Evolutionary conservation across 1,140 invertebrate species (phyloP).

Genomic region (Penaeus indicus): DNA sequence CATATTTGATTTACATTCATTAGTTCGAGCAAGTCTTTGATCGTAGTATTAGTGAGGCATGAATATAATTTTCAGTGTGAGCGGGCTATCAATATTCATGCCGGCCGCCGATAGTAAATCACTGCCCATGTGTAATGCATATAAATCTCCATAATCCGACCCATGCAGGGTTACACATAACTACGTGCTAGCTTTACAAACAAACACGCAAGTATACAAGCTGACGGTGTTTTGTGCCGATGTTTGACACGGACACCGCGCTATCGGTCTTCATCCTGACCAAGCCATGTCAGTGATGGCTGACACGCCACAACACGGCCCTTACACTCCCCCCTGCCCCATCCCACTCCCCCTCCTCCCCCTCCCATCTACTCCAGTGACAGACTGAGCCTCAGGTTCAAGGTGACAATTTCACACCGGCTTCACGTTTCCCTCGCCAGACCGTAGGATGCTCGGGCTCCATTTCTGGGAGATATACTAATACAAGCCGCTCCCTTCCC

Average conservation of each 20-base stretch:
- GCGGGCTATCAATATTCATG: conserved; percentile 36
- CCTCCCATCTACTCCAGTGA: too few species aligned
- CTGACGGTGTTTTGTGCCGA: too few species aligned
- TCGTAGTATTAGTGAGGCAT: conserved; percentile 3
- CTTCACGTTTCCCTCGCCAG: conserved; percentile 13
- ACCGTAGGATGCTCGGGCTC: not conserved
- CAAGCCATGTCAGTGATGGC: too few species aligned
- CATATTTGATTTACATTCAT: conserved; percentile 37
- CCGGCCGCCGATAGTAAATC: conserved; percentile 26
- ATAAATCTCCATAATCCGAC: conserved; percentile 5
- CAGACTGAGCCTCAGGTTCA: conserved; percentile 12
- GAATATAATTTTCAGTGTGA: conserved; percentile 9
- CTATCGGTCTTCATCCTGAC: too few species aligned
- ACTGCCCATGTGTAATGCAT: conserved; percentile 26
- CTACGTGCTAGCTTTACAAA: too few species aligned
- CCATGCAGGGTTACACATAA: too few species aligned
- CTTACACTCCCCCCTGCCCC: too few species aligned
- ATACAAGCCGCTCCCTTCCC: not conserved
- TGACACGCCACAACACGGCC: too few species aligned
- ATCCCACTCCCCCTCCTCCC: too few species aligned
- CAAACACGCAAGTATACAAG: too few species aligned
- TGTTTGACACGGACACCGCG: too few species aligned
- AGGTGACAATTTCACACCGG: conserved; percentile 38
- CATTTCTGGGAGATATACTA: not conserved
- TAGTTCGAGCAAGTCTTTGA: conserved; percentile 19